Base-by-base conservation (phyloP, 2,113 vertebrate species). In the Neolamprologus tretocephalus region DNA sequence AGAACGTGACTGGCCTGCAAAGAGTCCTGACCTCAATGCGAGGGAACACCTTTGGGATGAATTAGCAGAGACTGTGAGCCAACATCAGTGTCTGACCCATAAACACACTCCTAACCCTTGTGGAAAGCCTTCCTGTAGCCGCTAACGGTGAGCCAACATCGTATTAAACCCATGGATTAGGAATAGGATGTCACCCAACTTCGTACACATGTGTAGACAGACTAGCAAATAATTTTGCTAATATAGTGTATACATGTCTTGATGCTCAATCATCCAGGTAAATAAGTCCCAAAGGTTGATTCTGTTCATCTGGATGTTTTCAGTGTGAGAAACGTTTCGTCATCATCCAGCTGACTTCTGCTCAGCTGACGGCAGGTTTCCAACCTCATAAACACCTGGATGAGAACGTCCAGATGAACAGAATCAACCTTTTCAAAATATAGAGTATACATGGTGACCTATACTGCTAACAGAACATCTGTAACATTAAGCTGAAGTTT, bases 51-150 rank as follows among this genome's bases (percentile, higher is more conserved):
- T 63, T 63, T 63, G 58, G 28, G 58, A 35, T 63, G 58, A 33
- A 63, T 63, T 35, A 63, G 58, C 31, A 63, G 58, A 63, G 58
- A 63, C 16, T n/a, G 26, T 61, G 58, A 63, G 58, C 31, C 31
- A 35, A 63, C 58, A 63, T n/a, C 17, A 35, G 58, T 63, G 17
- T 63, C 58, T 35, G 58, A 63, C 58, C 17, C 61, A n/a, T 8
- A 2, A n/a, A 66, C 17, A 35, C 58, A 19, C 61, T 5, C 4
- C 31, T 66, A 66, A 66, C 17, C 4, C 31, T 66, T 3, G 3
- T 63, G 31, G 61, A 33, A 66, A 66, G 10, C 61, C 61, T 66
- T 66, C 33, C 61, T 66, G 2, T 66, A 37, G 33, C 61, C 1
- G 6, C 61, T 37, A n/a, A 66, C 10, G 10, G 61, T 37, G 33